Conservation (phyloP, 2,888 invertebrate genomes). For the Orchesellides sinensis region DNA sequence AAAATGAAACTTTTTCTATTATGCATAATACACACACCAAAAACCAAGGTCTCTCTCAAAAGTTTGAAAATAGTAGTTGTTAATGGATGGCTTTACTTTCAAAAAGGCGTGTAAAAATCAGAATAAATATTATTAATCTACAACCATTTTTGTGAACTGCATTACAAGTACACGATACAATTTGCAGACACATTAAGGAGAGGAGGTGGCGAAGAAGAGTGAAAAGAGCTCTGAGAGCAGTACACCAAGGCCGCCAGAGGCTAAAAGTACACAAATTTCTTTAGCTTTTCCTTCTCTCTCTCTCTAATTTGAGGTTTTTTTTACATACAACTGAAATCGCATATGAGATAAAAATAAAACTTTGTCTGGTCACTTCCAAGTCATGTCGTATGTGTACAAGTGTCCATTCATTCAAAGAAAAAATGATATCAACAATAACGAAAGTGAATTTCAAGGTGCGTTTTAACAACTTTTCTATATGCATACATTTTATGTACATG, state of each 20-base stretch:
- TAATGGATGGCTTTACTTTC: conserved; percentile 40
- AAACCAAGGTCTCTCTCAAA: not conserved
- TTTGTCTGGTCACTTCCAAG: too few relatives aligned
- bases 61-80: too few relatives aligned
- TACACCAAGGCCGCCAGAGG: conserved; percentile 37
- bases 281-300: not conserved
- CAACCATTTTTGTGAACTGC: not conserved
- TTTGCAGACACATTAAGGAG: too few relatives aligned
- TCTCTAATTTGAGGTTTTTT: not conserved
- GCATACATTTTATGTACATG: not conserved
- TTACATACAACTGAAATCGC: not conserved
- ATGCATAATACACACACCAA: too few relatives aligned
- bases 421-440: conserved; percentile 6
- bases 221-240: not conserved
- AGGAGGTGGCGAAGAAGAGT: not conserved
- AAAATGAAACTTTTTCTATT: conserved; percentile 41
- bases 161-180: conserved; percentile 7
- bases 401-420: not conserved
- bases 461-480: conserved; percentile 36
- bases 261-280: not conserved
- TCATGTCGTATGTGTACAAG: too few relatives aligned
- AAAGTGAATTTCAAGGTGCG: conserved; percentile 44
- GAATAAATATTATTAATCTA: conserved; percentile 25
- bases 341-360: not conserved
- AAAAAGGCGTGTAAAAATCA: conserved; percentile 52